Evolutionary conservation across 35 echinoderm and acorn worm species (phyloP).

Genomic region (Stichopus chloronotus): DNA sequence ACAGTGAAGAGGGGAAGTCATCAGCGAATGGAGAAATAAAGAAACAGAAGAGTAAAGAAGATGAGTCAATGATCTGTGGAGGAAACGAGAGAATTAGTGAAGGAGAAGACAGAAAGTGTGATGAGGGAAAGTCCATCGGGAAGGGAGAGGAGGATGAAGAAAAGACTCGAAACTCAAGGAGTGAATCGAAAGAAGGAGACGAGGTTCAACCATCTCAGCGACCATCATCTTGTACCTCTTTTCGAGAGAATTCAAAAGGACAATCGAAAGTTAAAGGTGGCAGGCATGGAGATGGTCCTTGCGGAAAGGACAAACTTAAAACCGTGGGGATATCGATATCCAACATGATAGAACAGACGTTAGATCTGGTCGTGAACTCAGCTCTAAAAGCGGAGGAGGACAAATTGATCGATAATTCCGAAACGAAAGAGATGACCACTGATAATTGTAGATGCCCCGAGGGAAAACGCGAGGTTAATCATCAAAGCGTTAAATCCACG

Average conservation of each 20-base stretch:
- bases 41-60: not conserved
- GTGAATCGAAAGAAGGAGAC: constrained; percentile 15
- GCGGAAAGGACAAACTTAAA: not conserved
- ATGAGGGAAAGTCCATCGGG: too few relatives aligned
- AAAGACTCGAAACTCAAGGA: not conserved
- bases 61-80: not conserved
- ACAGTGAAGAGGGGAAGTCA: not conserved
- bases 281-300: not conserved
- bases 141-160: not conserved
- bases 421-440: not conserved
- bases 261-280: constrained; percentile 1
- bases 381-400: constrained; percentile 51
- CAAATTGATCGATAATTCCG: not conserved
- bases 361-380: constrained; percentile 77
- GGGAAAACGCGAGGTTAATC: constrained; percentile 21
- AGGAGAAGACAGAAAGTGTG: not conserved
- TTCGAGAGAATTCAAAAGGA: not conserved
- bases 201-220: not conserved
- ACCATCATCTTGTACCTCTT: not conserved
- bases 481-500: not conserved
- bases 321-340: constrained; percentile 86
- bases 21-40: not conserved
- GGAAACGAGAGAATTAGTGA: not conserved
- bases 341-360: constrained; percentile 92
- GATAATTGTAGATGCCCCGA: constrained; percentile 5